Evolutionary conservation across 1,140 invertebrate species (phyloP).

Genomic region (Branchinecta lindahli): DNA sequence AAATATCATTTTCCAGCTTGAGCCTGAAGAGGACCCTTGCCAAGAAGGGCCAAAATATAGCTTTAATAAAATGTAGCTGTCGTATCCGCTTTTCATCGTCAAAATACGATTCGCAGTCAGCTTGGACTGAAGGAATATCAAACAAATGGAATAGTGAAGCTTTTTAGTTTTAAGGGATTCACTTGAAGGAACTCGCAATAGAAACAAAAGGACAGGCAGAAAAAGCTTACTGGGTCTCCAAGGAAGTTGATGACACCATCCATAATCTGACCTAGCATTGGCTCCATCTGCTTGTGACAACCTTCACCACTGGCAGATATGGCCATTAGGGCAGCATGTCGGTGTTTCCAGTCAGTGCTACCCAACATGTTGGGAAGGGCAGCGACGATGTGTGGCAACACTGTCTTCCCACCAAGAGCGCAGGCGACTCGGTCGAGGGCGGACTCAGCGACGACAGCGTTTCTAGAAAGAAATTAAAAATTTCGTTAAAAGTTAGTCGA

Average conservation of each 20-base stretch:
- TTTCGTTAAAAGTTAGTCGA: background rate
- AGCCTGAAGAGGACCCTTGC: too few species aligned
- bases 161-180: too few species aligned
- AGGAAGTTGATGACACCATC: conserved; percentile 74
- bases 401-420: conserved; percentile 84
- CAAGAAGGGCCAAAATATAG: too few species aligned
- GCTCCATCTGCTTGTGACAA: conserved; percentile 94
- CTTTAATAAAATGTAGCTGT: too few species aligned
- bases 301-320: conserved; percentile 96
- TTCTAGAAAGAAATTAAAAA: conserved; percentile 39
- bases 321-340: conserved; percentile 95
- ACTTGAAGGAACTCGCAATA: background rate
- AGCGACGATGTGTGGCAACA: conserved; percentile 71
- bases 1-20: too few species aligned
- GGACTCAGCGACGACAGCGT: conserved; percentile 87
- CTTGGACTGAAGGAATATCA: too few species aligned
- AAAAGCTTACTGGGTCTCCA: conserved; percentile 53
- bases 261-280: conserved; percentile 75
- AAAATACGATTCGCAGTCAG: too few species aligned
- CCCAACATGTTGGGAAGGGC: conserved; percentile 72
- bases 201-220: background rate
- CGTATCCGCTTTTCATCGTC: too few species aligned
- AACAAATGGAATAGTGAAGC: too few species aligned
- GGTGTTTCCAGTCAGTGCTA: conserved; percentile 63
- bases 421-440: conserved; percentile 91